A percentile compares a stretch with the other conserved stretches of the same genome.
Conservation (phyloP, 2,888 invertebrate genomes). For the Latrodectus elegans region DNA sequence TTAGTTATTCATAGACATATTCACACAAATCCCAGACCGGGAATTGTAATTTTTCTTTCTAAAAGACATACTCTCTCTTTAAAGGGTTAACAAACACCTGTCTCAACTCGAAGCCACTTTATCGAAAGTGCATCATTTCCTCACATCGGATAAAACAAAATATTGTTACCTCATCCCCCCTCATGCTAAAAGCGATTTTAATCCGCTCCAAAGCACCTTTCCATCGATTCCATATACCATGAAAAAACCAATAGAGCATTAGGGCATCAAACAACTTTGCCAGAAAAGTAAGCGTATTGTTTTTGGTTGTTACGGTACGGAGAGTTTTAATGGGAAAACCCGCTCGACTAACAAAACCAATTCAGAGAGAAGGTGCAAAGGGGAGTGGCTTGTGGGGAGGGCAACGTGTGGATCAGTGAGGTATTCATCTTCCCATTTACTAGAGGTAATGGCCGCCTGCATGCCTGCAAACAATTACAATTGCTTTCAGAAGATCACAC, state of each 20-base stretch:
- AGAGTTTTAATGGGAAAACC: constrained; percentile 57
- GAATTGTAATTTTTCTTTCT: not conserved
- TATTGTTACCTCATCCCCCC: not conserved
- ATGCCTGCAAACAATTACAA: constrained; percentile 55
- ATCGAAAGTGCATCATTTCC: constrained; percentile 11
- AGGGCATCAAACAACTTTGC: constrained; percentile 41
- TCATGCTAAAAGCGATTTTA: constrained; percentile 54
- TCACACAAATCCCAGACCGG: not conserved
- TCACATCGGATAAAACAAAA: constrained; percentile 9
- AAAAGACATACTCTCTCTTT: not conserved
- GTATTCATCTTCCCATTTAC: constrained; percentile 58
- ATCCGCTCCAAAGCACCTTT: constrained; percentile 40
- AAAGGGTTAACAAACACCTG: not conserved
- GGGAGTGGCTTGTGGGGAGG: not conserved
- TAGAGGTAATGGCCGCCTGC: constrained; percentile 50
- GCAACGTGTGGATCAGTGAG: constrained; percentile 41
- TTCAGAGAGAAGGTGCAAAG: constrained; percentile 31
- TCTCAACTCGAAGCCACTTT: not conserved
- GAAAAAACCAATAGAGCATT: constrained; percentile 58
- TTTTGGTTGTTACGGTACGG: constrained; percentile 41
- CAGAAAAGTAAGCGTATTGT: constrained; percentile 43
- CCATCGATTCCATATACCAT: constrained; percentile 45
- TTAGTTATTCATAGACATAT: not conserved
- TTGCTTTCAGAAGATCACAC: constrained; percentile 57
- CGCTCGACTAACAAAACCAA: constrained; percentile 58